Conservation (phyloP, 2,797 vertebrate species). For the Silurus lanzhouensis region DNA sequence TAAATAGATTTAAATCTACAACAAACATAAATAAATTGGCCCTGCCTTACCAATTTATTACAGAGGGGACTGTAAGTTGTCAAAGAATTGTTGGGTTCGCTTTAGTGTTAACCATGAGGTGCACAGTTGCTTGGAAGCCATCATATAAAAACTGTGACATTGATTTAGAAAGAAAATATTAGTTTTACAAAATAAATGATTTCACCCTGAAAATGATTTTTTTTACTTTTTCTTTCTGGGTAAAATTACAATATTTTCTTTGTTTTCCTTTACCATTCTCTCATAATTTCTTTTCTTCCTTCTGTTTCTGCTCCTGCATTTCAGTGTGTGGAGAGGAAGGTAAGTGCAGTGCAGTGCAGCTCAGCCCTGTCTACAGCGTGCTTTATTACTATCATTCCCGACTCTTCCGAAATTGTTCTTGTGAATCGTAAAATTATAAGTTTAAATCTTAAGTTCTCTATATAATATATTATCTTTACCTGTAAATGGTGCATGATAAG, state of each 20-base stretch:
- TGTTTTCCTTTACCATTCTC: conserved; percentile 19
- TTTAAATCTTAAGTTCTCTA: neutral
- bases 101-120: neutral
- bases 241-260: neutral
- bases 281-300: conserved; percentile 35
- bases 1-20: too few relatives aligned
- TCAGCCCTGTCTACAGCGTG: conserved; percentile 36
- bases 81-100: neutral
- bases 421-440: neutral
- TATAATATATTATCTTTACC: conserved; percentile 13
- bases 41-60: too few relatives aligned
- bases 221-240: too few relatives aligned
- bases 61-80: too few relatives aligned
- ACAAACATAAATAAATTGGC: too few relatives aligned
- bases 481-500: neutral
- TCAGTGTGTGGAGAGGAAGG: conserved; percentile 77
- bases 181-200: neutral
- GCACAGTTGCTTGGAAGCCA: neutral
- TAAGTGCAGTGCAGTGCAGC: conserved; percentile 59
- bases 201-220: too few relatives aligned
- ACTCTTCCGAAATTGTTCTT: conserved; percentile 1
- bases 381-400: conserved; percentile 48
- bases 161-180: neutral
- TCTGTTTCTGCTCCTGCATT: conserved; percentile 55
- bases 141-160: neutral